Conservation (phyloP, 2,888 invertebrate species). For the Pseudeuparius sepicola region DNA sequence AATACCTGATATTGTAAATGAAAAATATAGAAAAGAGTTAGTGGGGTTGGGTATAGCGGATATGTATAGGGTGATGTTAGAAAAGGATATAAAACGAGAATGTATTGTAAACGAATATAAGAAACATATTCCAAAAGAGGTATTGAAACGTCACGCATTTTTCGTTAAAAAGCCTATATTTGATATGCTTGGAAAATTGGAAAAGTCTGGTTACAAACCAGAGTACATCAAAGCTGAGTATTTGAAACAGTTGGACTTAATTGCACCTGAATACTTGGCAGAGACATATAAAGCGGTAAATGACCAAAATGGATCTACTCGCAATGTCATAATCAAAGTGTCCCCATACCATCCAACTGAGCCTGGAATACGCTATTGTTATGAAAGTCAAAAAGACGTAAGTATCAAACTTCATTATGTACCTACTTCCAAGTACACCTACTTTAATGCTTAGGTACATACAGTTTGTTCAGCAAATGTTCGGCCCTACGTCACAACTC, state of each 20-base stretch:
- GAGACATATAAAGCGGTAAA: constrained; percentile 63
- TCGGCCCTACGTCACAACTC: too few species aligned
- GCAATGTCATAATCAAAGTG: constrained; percentile 54
- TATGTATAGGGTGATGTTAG: constrained; percentile 77
- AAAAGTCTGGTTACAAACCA: constrained; percentile 50
- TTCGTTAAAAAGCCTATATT: constrained; percentile 70
- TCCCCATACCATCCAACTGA: constrained; percentile 53
- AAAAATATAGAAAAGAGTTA: constrained; percentile 65
- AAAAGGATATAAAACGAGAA: constrained; percentile 56
- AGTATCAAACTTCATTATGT: too few species aligned
- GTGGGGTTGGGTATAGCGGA: constrained; percentile 79
- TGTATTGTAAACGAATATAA: constrained; percentile 69
- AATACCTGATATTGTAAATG: constrained; percentile 70
- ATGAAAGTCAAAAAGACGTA: constrained; percentile 53
- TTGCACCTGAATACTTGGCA: constrained; percentile 72
- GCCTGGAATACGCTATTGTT: constrained; percentile 58
- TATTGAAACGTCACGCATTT: constrained; percentile 62
- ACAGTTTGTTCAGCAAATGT: too few species aligned
- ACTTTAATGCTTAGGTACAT: too few species aligned
- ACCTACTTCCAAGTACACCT: too few species aligned
- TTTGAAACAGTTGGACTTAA: constrained; percentile 65
- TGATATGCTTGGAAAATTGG: constrained; percentile 49
- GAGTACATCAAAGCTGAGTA: constrained; percentile 69
- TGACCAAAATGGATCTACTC: constrained; percentile 58
- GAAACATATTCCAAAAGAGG: constrained; percentile 72